A percentile compares a stretch with the other conserved stretches of the same genome.
Conservation (phyloP, 1,140 invertebrate species). For the Drosophila tristis region DNA sequence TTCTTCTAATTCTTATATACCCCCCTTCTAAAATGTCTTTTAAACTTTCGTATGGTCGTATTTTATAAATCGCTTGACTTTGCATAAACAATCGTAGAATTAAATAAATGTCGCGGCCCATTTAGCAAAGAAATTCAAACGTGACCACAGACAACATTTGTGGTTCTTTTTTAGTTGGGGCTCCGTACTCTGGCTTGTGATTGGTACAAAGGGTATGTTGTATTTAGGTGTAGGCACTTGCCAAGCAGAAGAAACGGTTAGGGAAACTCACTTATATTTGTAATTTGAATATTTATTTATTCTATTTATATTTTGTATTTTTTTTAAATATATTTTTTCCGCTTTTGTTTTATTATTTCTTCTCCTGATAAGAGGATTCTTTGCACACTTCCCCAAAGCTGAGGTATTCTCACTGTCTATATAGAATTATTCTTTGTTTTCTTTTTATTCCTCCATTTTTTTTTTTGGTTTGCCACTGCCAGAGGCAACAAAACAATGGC, state of each 20-base stretch:
- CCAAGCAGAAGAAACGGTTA: too few relatives aligned
- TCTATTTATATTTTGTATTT: too few relatives aligned
- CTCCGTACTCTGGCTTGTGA: not conserved
- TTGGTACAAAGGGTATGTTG: constrained; percentile 4
- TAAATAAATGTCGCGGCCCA: constrained; percentile 48
- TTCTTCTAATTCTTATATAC: not conserved
- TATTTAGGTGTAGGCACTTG: too few relatives aligned
- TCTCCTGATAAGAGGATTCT: too few relatives aligned
- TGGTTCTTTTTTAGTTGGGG: constrained; percentile 1
- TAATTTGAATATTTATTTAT: not conserved
- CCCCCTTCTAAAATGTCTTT: not conserved
- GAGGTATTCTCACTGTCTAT: too few relatives aligned
- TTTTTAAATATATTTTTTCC: too few relatives aligned
- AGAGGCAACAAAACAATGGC: constrained; percentile 13
- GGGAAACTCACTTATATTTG: not conserved
- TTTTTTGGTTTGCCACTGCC: not conserved
- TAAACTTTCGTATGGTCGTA: constrained; percentile 28
- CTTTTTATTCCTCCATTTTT: constrained; percentile 10
- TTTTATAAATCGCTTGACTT: constrained; percentile 66
- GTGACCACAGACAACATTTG: constrained; percentile 71
- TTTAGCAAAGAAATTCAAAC: constrained; percentile 62
- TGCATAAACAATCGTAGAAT: constrained; percentile 44
- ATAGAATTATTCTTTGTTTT: too few relatives aligned
- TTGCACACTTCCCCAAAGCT: too few relatives aligned
- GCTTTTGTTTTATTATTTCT: not conserved